These are phyloP conservation scores for zebrafish (Danio rerio) DNA, from an alignment of 2,113 vertebrate genomes.

Conservation along the genomic window DNA sequence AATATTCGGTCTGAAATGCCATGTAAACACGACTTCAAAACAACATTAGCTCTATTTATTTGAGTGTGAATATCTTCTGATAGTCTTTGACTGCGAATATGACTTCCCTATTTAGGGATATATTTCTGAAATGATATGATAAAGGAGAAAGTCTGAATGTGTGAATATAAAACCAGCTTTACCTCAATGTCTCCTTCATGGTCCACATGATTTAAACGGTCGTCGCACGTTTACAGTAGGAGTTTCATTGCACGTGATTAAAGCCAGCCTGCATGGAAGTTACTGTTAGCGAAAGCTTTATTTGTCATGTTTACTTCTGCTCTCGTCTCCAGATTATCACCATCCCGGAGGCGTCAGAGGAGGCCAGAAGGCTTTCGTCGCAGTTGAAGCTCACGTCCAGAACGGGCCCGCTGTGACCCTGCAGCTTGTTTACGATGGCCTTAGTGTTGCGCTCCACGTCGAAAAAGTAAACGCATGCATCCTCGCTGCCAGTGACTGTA, in stretches of 20 bases:
- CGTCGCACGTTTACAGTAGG: slow-evolving; percentile 32
- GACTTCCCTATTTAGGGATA: no score
- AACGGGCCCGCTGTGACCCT: slow-evolving; percentile 89
- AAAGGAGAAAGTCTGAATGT: no score
- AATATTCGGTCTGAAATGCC: no score
- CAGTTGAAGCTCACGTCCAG: slow-evolving; percentile 96
- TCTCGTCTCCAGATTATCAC: slow-evolving; percentile 95
- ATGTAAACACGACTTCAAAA: no score
- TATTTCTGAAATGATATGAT: no score
- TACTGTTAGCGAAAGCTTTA: slow-evolving; percentile 54
- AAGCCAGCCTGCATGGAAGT: slow-evolving; percentile 13
- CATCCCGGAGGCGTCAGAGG: slow-evolving; percentile 89
- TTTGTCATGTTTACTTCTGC: slow-evolving; percentile 79
- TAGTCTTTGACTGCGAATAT: no score
- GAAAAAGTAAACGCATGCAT: slow-evolving; percentile 93
- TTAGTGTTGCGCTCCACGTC: slow-evolving; percentile 91
- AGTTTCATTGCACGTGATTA: slow-evolving; percentile 45
- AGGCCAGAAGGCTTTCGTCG: slow-evolving; percentile 92
- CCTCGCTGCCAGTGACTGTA: slow-evolving; percentile 92
- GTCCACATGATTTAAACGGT: slow-evolving; percentile 25
- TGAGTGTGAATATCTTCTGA: no score
- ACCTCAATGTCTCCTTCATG: neutral
- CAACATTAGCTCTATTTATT: no score
- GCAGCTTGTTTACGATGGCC: slow-evolving; percentile 93
- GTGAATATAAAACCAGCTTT: no score